These are phyloP conservation scores for Fragum whitleyi DNA, from an alignment of 2,888 invertebrate genomes.

Conservation along the genomic window DNA sequence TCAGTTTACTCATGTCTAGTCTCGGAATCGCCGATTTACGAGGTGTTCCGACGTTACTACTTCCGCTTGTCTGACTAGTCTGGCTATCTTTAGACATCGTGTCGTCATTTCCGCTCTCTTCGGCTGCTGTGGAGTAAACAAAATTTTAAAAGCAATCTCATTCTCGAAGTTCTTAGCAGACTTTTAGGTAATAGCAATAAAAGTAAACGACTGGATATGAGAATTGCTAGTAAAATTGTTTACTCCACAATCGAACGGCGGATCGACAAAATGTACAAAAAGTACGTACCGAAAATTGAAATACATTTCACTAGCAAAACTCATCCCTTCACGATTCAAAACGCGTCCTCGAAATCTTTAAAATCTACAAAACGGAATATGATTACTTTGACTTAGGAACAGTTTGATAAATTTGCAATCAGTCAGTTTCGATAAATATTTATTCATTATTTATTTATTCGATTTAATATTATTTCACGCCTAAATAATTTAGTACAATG, in stretches of 20 bases:
- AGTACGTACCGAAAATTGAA: not conserved
- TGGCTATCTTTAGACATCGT: constrained; percentile 19
- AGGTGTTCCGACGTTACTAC: constrained; percentile 1
- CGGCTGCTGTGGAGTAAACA: constrained; percentile 40
- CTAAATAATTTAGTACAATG: too few species aligned
- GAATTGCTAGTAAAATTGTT: constrained; percentile 59
- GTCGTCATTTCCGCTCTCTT: constrained; percentile 17
- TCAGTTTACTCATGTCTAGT: constrained; percentile 23
- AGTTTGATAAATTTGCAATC: too few species aligned
- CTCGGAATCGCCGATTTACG: constrained; percentile 13
- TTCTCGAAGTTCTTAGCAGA: constrained; percentile 27
- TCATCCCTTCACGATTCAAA: constrained; percentile 1
- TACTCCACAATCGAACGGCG: not conserved
- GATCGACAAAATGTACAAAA: not conserved
- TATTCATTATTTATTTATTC: too few species aligned
- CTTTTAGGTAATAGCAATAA: not conserved
- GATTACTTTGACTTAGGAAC: too few species aligned
- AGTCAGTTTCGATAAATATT: too few species aligned
- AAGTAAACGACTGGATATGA: constrained; percentile 31
- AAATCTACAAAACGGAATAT: too few species aligned
- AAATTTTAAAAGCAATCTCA: constrained; percentile 55
- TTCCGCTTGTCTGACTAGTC: not conserved
- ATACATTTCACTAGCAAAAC: constrained; percentile 32
- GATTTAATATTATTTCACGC: too few species aligned
- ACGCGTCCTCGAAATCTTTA: too few species aligned